Evolutionary conservation across 2,888 invertebrate species (phyloP), one percentile per base, ranked within the genome.

Genomic region (Scotopteryx bipunctaria): DNA sequence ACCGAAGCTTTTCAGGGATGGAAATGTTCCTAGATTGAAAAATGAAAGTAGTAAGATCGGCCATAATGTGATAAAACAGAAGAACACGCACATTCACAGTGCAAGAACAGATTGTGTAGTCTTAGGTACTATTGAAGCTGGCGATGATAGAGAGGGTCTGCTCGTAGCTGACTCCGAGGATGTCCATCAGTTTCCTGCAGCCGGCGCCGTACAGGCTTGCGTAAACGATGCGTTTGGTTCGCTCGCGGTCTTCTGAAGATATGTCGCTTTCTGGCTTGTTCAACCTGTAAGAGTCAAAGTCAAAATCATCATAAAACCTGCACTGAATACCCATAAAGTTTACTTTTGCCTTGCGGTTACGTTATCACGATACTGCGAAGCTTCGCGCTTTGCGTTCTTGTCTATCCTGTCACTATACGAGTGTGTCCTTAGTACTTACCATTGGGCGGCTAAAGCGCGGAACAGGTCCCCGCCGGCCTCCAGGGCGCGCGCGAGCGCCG

Each of bases 151-250:
- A 55, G 19, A 75, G 71, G 8, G 89, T 81, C 54, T 82, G 81
- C 2, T 77, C 75, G 62, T 77, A 73, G 51, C 63, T 51, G 21
- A 83, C 64, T 46, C 64, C 66, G 17, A 91, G 81, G 19, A 89
- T 77, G 53, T 86, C 86, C 64, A 76, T 76, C 23, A 91, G 79
- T 64, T 74, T 83, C 42, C 78, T 64, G 5, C 76, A 58, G 53
- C 91, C 91, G 4, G 91, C 91, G 59, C 91, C 91, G 76, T 91
- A 91, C 75, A 91, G 69, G 33, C 81, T 77, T 9, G 91, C 89
- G 76, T 91, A 91, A 58, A 91, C 86, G 17, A 91, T 67, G 40
- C 86, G 85, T 73, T 91, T 91, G 5, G 91, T 91, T 47, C 86
- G 86, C 72, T 85, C 86, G 55, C 91, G 83, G 47, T 91, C 88